Conservation (phyloP, 2,113 vertebrate genomes). For the Asarcornis scutulata region DNA sequence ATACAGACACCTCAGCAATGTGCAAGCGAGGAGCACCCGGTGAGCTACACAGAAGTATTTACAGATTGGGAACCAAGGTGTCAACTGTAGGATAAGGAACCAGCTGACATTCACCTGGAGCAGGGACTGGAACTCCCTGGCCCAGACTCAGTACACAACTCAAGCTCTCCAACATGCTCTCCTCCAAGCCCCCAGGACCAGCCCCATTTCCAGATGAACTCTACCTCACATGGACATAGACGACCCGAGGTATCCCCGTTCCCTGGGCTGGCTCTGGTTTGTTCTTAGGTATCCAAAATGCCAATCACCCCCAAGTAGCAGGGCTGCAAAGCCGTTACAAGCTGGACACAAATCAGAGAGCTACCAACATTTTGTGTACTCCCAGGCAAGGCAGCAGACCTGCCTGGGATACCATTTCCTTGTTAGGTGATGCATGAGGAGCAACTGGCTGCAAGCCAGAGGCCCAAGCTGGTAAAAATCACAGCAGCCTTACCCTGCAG, state of each 20-base stretch:
- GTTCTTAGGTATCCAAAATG: neutral
- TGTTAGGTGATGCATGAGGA: neutral
- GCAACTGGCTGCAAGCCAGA: neutral
- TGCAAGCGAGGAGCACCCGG: fast-evolving
- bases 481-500: neutral
- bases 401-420: neutral
- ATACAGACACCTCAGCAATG: neutral
- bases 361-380: neutral
- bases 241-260: neutral
- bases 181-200: neutral
- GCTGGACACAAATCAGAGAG: neutral
- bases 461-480: neutral
- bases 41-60: neutral
- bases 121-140: neutral
- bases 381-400: neutral
- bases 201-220: neutral
- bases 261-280: neutral
- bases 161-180: neutral
- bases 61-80: neutral
- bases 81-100: neutral
- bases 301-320: neutral
- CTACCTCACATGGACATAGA: fast-evolving
- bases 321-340: neutral
- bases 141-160: neutral
- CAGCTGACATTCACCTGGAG: neutral